Evolutionary conservation across 2,888 invertebrate species (phyloP).

Genomic region (Phyllotreta striolata): DNA sequence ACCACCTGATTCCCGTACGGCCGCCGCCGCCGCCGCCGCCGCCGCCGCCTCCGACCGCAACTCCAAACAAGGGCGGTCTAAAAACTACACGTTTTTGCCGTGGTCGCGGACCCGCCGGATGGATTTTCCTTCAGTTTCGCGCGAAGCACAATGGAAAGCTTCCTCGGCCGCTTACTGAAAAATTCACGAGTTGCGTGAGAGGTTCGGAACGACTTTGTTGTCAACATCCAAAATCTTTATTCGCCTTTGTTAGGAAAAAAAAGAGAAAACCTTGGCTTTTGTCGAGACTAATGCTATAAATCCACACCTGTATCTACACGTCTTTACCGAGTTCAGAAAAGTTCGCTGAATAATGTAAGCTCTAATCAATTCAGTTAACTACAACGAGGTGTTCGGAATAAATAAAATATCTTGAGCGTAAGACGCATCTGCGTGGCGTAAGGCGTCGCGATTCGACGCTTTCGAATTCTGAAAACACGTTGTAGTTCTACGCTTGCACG

Average conservation of each 20-base stretch:
- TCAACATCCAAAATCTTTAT: slow-evolving; percentile 21
- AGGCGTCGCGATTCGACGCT: slow-evolving; percentile 48
- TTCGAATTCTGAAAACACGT: slow-evolving; percentile 44
- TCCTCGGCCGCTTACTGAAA: slow-evolving; percentile 27
- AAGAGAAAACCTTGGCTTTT: background rate
- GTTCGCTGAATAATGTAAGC: too few species aligned
- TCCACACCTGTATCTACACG: too few species aligned
- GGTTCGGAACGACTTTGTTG: slow-evolving; percentile 21
- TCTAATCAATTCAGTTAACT: too few species aligned
- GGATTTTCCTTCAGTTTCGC: slow-evolving; percentile 21
- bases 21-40: slow-evolving; percentile 1
- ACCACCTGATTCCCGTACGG: slow-evolving; percentile 25
- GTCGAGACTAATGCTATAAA: too few species aligned
- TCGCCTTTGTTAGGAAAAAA: background rate
- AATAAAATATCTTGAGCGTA: background rate
- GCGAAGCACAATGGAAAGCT: slow-evolving; percentile 27
- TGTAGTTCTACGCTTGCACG: slow-evolving; percentile 53
- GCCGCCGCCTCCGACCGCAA: slow-evolving; percentile 8
- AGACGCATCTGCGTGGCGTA: slow-evolving; percentile 13
- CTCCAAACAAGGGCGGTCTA: slow-evolving; percentile 21
- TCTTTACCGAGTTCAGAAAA: too few species aligned
- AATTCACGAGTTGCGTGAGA: slow-evolving; percentile 30
- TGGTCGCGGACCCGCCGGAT: slow-evolving; percentile 1
- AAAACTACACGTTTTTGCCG: slow-evolving; percentile 22
- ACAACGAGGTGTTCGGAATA: too few species aligned